Conservation (phyloP, 2,888 invertebrate genomes). For the Mimas tiliae region DNA sequence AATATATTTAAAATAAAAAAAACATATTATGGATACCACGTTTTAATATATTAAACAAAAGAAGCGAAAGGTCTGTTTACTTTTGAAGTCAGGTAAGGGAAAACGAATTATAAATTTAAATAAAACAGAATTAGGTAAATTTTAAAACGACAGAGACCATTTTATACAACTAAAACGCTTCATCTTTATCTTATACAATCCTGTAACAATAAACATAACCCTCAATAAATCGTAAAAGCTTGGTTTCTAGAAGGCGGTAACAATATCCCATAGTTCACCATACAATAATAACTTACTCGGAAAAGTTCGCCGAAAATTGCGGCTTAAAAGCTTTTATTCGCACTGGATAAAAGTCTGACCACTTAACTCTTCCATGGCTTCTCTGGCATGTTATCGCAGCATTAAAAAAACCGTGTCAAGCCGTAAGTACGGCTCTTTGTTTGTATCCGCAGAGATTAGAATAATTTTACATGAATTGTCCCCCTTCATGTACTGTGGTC, state of each 20-base stretch:
- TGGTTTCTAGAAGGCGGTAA: background rate
- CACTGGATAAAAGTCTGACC: constrained; percentile 16
- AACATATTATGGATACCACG: too few species aligned
- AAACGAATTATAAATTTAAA: too few species aligned
- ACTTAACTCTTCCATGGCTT: constrained; percentile 4
- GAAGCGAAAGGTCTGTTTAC: too few species aligned
- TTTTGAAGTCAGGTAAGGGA: too few species aligned
- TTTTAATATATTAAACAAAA: too few species aligned
- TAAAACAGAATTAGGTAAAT: too few species aligned
- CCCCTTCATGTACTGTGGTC: background rate
- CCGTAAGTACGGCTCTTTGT: constrained; percentile 21
- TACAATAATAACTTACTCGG: constrained; percentile 15
- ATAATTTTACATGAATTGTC: constrained; percentile 26
- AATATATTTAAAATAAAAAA: too few species aligned
- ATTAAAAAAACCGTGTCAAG: constrained; percentile 23
- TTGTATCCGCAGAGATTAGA: constrained; percentile 25
- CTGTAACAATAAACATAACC: background rate
- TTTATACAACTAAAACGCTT: background rate
- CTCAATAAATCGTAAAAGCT: constrained; percentile 1
- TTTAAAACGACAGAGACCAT: too few species aligned
- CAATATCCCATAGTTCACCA: constrained; percentile 18
- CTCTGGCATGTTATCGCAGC: constrained; percentile 22
- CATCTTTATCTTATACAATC: background rate
- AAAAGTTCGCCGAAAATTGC: constrained; percentile 11
- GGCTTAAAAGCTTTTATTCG: constrained; percentile 16